These are phyloP conservation scores for Drosophila flavopinicola DNA, from an alignment of 2,888 invertebrate species.

Conservation along the genomic window DNA sequence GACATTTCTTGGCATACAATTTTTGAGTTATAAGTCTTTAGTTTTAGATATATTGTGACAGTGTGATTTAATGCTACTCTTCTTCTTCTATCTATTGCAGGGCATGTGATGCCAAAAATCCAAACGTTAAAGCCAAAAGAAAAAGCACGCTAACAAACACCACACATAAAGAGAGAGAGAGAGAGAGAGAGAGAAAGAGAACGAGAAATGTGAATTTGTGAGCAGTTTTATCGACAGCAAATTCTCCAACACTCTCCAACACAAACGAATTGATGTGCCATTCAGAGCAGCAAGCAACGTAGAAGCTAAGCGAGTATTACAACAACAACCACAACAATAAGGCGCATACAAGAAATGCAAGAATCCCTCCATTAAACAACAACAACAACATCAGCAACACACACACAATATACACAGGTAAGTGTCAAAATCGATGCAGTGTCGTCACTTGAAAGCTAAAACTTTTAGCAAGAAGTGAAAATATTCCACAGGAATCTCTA, in stretches of 20 bases:
- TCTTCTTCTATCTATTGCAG: slow-evolving; percentile 41
- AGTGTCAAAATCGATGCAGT: no score
- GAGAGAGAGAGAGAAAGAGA: slow-evolving; percentile 17
- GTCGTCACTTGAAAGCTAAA: no score
- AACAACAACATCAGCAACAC: slow-evolving; percentile 23
- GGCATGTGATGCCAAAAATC: slow-evolving; percentile 67
- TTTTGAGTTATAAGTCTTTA: slow-evolving; percentile 11
- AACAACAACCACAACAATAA: slow-evolving; percentile 40
- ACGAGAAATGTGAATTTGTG: slow-evolving; percentile 43
- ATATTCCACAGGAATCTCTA: no score
- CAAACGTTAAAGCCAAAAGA: slow-evolving; percentile 31
- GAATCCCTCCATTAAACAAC: slow-evolving; percentile 80
- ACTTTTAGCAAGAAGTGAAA: no score
- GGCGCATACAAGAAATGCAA: slow-evolving; percentile 57
- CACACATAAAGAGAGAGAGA: background rate
- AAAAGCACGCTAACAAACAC: slow-evolving; percentile 20
- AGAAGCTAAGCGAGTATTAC: slow-evolving; percentile 81
- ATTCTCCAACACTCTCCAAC: slow-evolving; percentile 27
- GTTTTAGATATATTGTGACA: slow-evolving; percentile 26
- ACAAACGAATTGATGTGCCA: slow-evolving; percentile 71
- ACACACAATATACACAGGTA: no score
- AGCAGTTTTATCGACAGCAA: slow-evolving; percentile 33
- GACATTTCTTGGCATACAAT: slow-evolving; percentile 11
- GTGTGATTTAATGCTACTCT: slow-evolving; percentile 16
- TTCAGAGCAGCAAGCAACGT: slow-evolving; percentile 63